phyloP scores from a whole-genome alignment of 2,113 vertebrate genomes.

The Pseudolaguvia tuberculata region DNA sequence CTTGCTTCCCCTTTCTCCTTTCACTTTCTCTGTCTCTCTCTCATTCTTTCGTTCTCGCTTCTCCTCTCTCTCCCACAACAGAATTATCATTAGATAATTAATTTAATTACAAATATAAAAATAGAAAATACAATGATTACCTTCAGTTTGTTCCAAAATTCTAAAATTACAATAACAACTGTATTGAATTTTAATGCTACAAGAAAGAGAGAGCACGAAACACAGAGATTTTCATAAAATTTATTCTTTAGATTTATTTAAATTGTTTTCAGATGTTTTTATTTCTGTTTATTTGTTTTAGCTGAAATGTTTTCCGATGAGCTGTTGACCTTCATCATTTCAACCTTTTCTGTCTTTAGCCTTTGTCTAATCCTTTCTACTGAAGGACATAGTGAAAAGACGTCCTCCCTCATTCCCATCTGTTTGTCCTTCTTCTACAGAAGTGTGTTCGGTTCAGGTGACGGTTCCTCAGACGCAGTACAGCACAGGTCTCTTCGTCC shows the following conservation, averaged over 20 bases:
- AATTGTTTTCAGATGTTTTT: no score
- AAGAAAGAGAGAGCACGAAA: no score
- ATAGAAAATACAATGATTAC: not conserved
- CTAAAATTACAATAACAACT: not conserved
- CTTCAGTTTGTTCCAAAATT: not conserved
- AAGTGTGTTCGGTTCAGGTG: constrained; percentile 80
- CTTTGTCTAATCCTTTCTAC: no score
- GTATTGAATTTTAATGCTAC: not conserved
- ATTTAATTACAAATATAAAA: no score
- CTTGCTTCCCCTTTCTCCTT: no score
- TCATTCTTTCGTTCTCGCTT: not conserved
- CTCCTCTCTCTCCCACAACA: not conserved
- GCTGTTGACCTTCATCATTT: not conserved
- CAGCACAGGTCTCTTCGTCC: constrained; percentile 79
- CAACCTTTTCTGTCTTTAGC: not conserved
- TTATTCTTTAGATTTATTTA: no score
- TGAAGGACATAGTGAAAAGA: no score
- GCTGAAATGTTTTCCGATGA: no score
- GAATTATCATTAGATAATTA: not conserved
- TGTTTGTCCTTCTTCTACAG: constrained; percentile 29
- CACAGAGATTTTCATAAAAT: no score
- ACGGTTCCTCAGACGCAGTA: constrained; percentile 69
- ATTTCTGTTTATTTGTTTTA: no score
- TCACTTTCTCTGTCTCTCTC: not conserved
- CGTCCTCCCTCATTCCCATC: not conserved